Base-by-base conservation (phyloP, 2,797 vertebrate species). In the Labeo calbasu region DNA sequence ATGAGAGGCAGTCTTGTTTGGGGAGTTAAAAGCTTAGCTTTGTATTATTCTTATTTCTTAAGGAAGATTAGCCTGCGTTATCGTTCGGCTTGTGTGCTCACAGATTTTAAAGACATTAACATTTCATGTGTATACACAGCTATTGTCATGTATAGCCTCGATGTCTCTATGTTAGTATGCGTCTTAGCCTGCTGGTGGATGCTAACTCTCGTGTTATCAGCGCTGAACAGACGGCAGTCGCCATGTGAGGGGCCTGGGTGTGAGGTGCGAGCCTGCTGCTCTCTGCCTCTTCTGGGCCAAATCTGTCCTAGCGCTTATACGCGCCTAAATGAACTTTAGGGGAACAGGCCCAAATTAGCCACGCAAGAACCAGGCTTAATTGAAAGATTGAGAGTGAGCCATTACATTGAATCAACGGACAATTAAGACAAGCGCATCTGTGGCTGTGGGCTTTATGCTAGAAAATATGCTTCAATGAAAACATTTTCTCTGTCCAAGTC, bases 51-150 rank as follows among this genome's bases (percentile, higher is more conserved):
- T 51, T 76, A 88, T 92, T 89, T 85, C 91, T 88, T 85, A 88
- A 92, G 94, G 92, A 92, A 89, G 89, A 92, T 94, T 93, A 92
- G 83, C 81, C 84, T 87, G 76, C 88, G 91, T 94, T 93, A 93
- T 94, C 91, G 3, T 79, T 89, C 85, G 91, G 91, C 92, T 93
- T 72, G 69, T 91, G 90, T 86, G 79, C 68, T 46, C 83, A 50
- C 88, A 92, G 93, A 92, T 92, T 91, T 76, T 87, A 88, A 86
- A 91, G 63, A 90, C 91, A 92, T 93, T 91, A 92, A 92, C 91
- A 89, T 91, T 92, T 94, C 91, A 89, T 91, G 92, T 91, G 91
- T 82, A 89, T 53, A 87, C 66, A 83, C 89, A 83, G 77, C 89
- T 83, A 89, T 93, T 93, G 93, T 93, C 79, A 81, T 86, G 43